Evolutionary conservation across 92 coral and sea anemone genomes (phyloP), one percentile per base, ranked within the genome.

Genomic region (Porites divaricata): DNA sequence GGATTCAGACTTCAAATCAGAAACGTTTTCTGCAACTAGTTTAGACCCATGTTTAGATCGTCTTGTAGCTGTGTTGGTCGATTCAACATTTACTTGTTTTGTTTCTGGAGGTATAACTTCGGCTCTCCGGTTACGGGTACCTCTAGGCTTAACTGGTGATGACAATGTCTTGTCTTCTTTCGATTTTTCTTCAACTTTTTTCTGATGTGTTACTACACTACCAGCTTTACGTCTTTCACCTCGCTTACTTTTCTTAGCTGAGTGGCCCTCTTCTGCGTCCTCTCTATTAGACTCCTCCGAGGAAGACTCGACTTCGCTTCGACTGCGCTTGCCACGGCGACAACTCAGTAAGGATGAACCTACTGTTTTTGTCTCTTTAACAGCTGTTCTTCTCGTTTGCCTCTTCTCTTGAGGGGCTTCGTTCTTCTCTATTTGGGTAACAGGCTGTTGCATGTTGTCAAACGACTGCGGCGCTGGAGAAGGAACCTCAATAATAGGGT

Each of bases 401-500:
- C 52, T 54, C 45, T 20, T 35, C 6, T 23, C 23, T 0, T 20
- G 26, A 4, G 66, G n/a, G 15, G 56, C 17, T 12, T 75, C 70
- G 28, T 70, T 54, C 59, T 81, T 68, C 41, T 24, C 9, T 25
- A 22, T 57, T 25, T 22, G 28, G 49, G 8, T n/a, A 56, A 15
- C 13, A 57, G 26, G 10, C 66, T 53, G 49, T 19, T 14, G 25
- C n/a, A 64, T 20, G 24, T 49, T 35, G 24, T 45, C n/a, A 67
- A 28, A 14, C n/a, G 91, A 83, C 48, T 35, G 45, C 45, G 85
- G 80, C 58, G 81, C 69, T 20, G 99, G 99, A 14, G 99, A 92
- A 9, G 86, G 90, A 15, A 95, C 75, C 77, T 96, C 99, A 49
- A 80, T 79, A 77, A 96, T 96, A 2, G 99, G 84, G 20, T 96